A percentile compares a stretch with the other conserved stretches of the same genome.
Conservation (phyloP, 2,888 invertebrate species). For the Eueremaeus valkanovi region DNA sequence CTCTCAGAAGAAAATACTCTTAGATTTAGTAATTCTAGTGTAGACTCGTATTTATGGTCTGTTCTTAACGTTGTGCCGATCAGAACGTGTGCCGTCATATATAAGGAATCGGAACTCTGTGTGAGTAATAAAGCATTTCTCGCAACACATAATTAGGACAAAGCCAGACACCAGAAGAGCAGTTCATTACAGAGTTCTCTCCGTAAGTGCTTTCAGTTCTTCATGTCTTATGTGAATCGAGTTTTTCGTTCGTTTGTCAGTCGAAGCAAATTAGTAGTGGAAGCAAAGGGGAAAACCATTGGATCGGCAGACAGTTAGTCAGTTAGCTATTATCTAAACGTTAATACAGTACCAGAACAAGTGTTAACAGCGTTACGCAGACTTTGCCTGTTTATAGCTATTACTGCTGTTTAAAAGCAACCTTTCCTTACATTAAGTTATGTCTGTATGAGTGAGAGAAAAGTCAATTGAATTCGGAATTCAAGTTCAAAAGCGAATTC, state of each 20-base stretch:
- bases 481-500: constrained; percentile 15
- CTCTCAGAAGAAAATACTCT: neutral
- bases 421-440: too few species aligned
- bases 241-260: neutral
- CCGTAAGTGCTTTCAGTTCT: constrained; percentile 9
- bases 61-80: neutral
- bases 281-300: constrained; percentile 16
- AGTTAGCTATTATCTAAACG: constrained; percentile 26
- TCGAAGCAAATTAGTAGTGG: constrained; percentile 4
- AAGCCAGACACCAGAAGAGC: constrained; percentile 8
- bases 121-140: neutral
- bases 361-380: neutral
- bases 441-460: neutral
- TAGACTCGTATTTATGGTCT: constrained; percentile 15
- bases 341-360: constrained; percentile 18
- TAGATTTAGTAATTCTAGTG: neutral
- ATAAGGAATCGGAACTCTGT: neutral
- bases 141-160: constrained; percentile 22
- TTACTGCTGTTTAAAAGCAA: neutral
- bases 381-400: neutral
- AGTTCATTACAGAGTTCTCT: neutral
- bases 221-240: neutral
- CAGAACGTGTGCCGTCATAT: neutral
- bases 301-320: constrained; percentile 11
- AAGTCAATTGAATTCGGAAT: too few species aligned